phyloP scores from a whole-genome alignment of 2,888 invertebrate species.

The Volucella bombylans region DNA sequence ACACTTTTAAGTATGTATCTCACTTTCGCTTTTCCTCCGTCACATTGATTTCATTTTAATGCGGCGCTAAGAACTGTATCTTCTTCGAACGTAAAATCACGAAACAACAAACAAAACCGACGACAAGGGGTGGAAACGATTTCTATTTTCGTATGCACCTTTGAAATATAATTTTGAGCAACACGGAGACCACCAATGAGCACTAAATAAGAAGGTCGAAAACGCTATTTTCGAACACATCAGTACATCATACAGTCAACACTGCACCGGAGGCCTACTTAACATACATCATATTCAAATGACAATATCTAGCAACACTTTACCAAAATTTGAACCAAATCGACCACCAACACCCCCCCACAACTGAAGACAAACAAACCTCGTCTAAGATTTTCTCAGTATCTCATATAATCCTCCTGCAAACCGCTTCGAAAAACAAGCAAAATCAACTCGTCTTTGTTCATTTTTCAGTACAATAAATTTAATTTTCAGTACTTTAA shows the following conservation, averaged over 20 bases:
- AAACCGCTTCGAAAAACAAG: background rate
- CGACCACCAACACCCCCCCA: too few species aligned
- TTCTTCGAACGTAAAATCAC: background rate
- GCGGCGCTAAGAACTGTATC: constrained; percentile 8
- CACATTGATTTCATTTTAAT: constrained; percentile 27
- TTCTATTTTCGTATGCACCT: background rate
- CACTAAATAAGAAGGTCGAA: background rate
- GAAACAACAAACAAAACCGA: background rate
- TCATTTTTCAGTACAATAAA: background rate
- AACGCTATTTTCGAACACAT: too few species aligned
- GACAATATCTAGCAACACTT: too few species aligned
- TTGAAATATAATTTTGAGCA: constrained; percentile 1
- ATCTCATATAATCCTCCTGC: background rate
- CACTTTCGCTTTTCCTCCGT: background rate
- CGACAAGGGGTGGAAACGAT: background rate
- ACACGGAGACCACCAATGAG: background rate
- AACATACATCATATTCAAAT: too few species aligned
- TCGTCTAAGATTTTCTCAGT: too few species aligned
- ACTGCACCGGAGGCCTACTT: too few species aligned
- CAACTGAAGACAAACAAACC: too few species aligned
- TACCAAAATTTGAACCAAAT: too few species aligned
- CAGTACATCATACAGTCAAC: too few species aligned
- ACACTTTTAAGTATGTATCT: too few species aligned
- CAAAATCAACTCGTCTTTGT: background rate
- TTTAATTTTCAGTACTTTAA: background rate